Evolutionary conservation across 2,113 vertebrate genomes (phyloP), one percentile per base, ranked within the genome.

Genomic region (Phaethon lepturus): DNA sequence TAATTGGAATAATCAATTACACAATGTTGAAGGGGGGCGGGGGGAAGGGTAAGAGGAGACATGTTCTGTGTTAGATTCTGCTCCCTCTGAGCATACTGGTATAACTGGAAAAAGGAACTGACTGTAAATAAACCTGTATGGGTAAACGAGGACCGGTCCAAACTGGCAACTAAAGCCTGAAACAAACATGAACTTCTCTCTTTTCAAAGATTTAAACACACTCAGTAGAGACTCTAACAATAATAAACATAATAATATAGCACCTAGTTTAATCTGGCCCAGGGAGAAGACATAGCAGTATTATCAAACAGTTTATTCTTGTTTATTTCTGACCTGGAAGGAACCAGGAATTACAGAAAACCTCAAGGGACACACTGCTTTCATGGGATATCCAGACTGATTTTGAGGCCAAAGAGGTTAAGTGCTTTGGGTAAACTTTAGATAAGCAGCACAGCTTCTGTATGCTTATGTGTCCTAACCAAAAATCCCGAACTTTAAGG

Each of bases 341-440:
- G 95, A 95, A 53, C 55, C 72, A 93, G 62, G 58, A 90, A 93
- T 73, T 90, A 93, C 55, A 94, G 82, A 94, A 97, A 90, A 95
- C 64, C 92, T 94, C 95, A 81, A 75, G 71, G 74, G 85, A 91
- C 49, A 93, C 76, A 58, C 55, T 89, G 89, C 91, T 95, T 92
- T 90, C 90, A 91, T 42, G 56, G 63, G 82, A 93, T 83, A 68
- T 76, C 62, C 77, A 66, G 66, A 56, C 87, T 75, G 77, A 92
- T 95, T 95, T 69, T 86, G 79, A 97, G 87, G 92, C 85, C 92
- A 95, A 74, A 94, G 73, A 95, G 79, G 93, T 95, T 97, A 97
- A 97, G 92, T 31, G 80, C 52, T 89, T 84, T 11, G 5, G 95
- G 93, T 94, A 97, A 97, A 95, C 68, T 96, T 93, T 78, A 62